Base-by-base conservation (phyloP, 2,113 vertebrate genomes). In the pig (Sus scrofa) region DNA sequence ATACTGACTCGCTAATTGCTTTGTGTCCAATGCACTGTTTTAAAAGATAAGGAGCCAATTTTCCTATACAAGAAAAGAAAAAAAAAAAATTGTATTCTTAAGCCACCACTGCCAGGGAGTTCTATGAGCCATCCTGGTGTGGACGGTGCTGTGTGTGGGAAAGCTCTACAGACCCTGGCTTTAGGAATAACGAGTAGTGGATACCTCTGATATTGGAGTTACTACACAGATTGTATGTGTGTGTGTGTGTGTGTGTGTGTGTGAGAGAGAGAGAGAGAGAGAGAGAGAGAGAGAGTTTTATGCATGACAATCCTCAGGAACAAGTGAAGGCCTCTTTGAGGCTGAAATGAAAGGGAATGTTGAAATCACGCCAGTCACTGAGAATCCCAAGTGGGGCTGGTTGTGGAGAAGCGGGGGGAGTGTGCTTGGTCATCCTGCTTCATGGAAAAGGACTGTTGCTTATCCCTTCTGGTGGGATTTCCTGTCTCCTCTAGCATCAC, bases 11-110 rank as follows among this genome's bases (percentile, higher is more conserved):
- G 82, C 67, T 65, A 30, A 85, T 2, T 71, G 77, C 34, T 95
- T 30, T 93, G 37, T 60, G 83, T 56, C 15, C 77, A 78, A 1
- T 63, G 83, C 30, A 86, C 20, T 56, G 7, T 89, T 94, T 93
- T 86, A 92, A 96, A 96, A 73, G 32, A 56, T 32, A 89, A 77
- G 74, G 86, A 81, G n/a, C 73, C 44, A 73, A 56, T 73, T 95
- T 97, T 96, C 56, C 90, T 86, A 89, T 39, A 77, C 63, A 91
- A 30, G 12, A 70, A 26, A 74, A 26, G 12, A 27, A 32, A 30
- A 78, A 58, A 78, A 58, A 1, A 0, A 52, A 96, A 77, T 3
- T 78, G 20, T 34, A 78, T 56, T 70, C 27, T 27, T 58, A 81
- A 14, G 27, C 9, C 13, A 44, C 7, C 10, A 24, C 22, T 71